Evolutionary conservation across 2,797 vertebrate genomes (phyloP).

Genomic region (Oryzias sinensis): DNA sequence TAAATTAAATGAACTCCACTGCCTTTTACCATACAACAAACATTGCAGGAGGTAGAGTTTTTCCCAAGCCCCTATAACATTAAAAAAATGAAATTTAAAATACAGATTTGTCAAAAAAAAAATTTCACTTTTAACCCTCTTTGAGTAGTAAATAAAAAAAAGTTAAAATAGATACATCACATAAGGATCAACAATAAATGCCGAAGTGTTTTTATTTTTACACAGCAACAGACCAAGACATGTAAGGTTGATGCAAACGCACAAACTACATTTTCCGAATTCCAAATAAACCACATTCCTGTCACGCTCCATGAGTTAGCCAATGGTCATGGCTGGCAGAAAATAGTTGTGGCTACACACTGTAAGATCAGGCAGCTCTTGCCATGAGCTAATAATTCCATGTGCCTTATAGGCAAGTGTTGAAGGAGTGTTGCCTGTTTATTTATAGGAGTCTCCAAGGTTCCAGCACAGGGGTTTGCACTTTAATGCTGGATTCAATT

Average conservation of each 20-base stretch:
- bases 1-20: too few species aligned
- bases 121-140: too few species aligned
- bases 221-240: too few species aligned
- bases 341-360: slow-evolving; percentile 68
- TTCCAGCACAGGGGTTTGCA: slow-evolving; percentile 68
- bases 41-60: too few species aligned
- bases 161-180: too few species aligned
- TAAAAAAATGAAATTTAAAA: too few species aligned
- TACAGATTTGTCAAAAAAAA: too few species aligned
- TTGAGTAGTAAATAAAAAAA: too few species aligned
- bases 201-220: too few species aligned
- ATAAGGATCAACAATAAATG: too few species aligned
- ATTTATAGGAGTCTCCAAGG: slow-evolving; percentile 80
- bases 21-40: too few species aligned
- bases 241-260: background rate
- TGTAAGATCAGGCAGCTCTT: slow-evolving; percentile 66
- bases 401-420: slow-evolving; percentile 71
- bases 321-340: slow-evolving; percentile 61
- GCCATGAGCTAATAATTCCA: slow-evolving; percentile 76
- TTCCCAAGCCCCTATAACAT: too few species aligned
- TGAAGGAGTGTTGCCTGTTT: slow-evolving; percentile 70
- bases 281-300: slow-evolving; percentile 60
- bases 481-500: slow-evolving; percentile 71
- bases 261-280: slow-evolving; percentile 41
- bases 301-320: slow-evolving; percentile 45